phyloP scores from a whole-genome alignment of 2,113 vertebrate genomes.

The Cyprinodon variegatus region DNA sequence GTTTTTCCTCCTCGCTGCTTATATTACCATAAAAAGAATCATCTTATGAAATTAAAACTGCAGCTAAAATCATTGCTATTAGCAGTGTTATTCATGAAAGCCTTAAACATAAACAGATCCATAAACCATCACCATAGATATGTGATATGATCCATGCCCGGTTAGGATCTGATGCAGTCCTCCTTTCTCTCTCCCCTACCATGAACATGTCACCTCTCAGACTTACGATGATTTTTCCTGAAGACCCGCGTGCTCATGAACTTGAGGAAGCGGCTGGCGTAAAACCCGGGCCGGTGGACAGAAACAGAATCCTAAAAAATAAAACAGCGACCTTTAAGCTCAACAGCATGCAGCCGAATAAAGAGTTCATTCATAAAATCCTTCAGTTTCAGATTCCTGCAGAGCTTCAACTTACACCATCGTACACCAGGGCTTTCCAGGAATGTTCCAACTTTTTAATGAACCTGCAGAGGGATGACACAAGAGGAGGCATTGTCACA shows the following conservation, averaged over 20 bases:
- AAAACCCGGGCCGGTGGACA: slow-evolving; percentile 95
- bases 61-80: neutral
- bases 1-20: neutral
- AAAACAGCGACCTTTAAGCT: slow-evolving; percentile 3
- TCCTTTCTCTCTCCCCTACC: neutral
- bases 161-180: slow-evolving; percentile 23
- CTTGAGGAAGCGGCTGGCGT: slow-evolving; percentile 96
- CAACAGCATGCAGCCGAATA: slow-evolving; percentile 22
- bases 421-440: slow-evolving; percentile 98
- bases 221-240: slow-evolving; percentile 94
- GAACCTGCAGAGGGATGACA: slow-evolving; percentile 81
- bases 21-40: neutral
- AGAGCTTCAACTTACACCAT: slow-evolving; percentile 85
- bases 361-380: slow-evolving; percentile 52
- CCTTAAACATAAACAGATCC: neutral
- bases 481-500: slow-evolving; percentile 34
- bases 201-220: neutral
- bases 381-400: slow-evolving; percentile 31
- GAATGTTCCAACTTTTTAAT: slow-evolving; percentile 99
- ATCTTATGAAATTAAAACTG: neutral
- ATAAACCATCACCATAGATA: neutral
- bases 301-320: slow-evolving; percentile 90
- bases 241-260: slow-evolving; percentile 97
- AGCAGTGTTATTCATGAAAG: neutral
- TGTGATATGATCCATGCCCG: neutral